A percentile compares a stretch with the other conserved stretches of the same genome.
Conservation (phyloP, 2,797 vertebrate species). For the Rhinoraja longicauda region DNA sequence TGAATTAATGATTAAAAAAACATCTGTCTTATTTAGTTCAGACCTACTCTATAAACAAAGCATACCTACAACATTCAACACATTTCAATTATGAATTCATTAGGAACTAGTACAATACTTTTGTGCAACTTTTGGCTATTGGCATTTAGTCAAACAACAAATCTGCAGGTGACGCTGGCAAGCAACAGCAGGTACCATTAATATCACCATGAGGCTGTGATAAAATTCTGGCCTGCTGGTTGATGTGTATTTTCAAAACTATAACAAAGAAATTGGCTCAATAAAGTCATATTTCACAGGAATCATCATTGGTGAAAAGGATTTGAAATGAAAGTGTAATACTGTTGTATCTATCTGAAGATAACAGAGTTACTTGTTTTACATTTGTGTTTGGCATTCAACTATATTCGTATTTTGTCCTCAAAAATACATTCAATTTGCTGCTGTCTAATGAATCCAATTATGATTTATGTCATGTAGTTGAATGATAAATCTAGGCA, state of each 20-base stretch:
- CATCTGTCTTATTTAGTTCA: neutral
- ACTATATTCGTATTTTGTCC: slow-evolving; percentile 22
- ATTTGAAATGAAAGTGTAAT: neutral
- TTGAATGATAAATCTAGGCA: slow-evolving; percentile 30
- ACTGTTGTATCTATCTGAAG: neutral
- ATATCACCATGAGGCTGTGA: neutral
- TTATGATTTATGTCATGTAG: slow-evolving; percentile 25
- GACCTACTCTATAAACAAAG: neutral
- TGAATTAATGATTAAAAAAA: neutral
- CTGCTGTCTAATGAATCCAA: slow-evolving; percentile 13
- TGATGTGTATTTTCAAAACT: neutral
- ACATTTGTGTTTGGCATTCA: slow-evolving; percentile 23
- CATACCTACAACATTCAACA: neutral
- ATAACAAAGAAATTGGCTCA: neutral
- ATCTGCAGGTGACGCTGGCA: neutral
- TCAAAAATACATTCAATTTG: slow-evolving; percentile 12
- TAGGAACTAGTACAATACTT: neutral
- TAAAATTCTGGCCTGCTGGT: neutral
- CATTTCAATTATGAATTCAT: neutral
- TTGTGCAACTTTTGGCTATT: neutral
- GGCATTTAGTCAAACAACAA: neutral
- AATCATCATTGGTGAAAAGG: neutral
- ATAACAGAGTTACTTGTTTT: neutral
- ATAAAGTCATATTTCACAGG: neutral
- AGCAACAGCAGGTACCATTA: neutral